A percentile compares a stretch with the other conserved stretches of the same genome.
phyloP scores from a whole-genome alignment of 2,888 invertebrate species.

The Girardia tigrina region DNA sequence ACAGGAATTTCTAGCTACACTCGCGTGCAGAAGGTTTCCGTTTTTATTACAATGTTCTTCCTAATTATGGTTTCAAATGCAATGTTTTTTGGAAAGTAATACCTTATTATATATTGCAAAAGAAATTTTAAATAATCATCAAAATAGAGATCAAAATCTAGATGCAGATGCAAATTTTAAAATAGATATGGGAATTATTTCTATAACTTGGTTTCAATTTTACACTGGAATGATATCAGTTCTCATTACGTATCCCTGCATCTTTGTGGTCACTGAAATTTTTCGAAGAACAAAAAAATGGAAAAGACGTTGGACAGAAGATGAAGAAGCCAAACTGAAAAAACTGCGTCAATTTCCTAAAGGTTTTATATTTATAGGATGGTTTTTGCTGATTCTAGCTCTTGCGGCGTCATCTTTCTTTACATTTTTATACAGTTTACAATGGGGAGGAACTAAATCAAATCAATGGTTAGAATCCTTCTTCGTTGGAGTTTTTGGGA shows the following conservation, averaged over 20 bases:
- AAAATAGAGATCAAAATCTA: not conserved
- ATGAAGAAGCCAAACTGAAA: slow-evolving; percentile 30
- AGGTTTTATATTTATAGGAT: slow-evolving; percentile 43
- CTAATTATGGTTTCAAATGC: slow-evolving; percentile 40
- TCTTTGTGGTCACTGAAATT: slow-evolving; percentile 36
- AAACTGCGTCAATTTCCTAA: slow-evolving; percentile 39
- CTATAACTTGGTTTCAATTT: slow-evolving; percentile 37
- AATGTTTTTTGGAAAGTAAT: slow-evolving; percentile 39
- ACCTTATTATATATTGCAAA: not conserved
- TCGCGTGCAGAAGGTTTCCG: slow-evolving; percentile 39
- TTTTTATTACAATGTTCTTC: slow-evolving; percentile 39
- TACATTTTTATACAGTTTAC: slow-evolving; percentile 49
- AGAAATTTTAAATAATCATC: slow-evolving; percentile 38
- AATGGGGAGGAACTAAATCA: slow-evolving; percentile 50
- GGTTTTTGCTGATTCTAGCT: slow-evolving; percentile 43
- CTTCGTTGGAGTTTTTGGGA: slow-evolving; percentile 37
- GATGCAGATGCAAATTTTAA: slow-evolving; percentile 33
- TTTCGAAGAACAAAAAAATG: slow-evolving; percentile 38
- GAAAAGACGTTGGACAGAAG: slow-evolving; percentile 37
- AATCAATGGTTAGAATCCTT: slow-evolving; percentile 48
- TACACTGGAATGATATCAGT: slow-evolving; percentile 38
- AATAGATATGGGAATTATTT: slow-evolving; percentile 39
- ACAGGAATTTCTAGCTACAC: slow-evolving; percentile 39
- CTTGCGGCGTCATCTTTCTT: slow-evolving; percentile 46
- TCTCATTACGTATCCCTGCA: slow-evolving; percentile 37